phyloP scores from a whole-genome alignment of 2,797 vertebrate genomes.

The Amblyopsis hoosieri region DNA sequence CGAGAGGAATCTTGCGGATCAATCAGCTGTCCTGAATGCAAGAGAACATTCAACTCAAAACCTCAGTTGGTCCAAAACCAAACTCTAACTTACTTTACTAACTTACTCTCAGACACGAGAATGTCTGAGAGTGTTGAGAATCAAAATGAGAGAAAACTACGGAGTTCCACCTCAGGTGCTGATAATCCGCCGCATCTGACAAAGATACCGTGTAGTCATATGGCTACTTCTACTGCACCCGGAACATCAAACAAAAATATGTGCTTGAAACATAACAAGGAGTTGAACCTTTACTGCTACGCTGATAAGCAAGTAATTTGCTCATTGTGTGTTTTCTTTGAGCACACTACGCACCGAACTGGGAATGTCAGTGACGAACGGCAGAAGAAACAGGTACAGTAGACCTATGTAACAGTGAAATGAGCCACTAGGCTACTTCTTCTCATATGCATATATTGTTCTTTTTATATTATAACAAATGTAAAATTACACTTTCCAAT shows the following conservation, averaged over 20 bases:
- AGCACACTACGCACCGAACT: constrained; percentile 45
- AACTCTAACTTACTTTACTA: constrained; percentile 19
- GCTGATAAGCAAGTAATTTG: constrained; percentile 46
- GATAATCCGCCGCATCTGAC: not conserved
- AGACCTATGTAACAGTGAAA: not conserved
- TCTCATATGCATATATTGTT: not conserved
- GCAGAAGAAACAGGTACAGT: constrained; percentile 40
- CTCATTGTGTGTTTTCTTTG: constrained; percentile 19
- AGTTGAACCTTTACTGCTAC: constrained; percentile 50
- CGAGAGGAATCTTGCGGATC: rapidly evolving
- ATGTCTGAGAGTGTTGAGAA: too few relatives aligned
- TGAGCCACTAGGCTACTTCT: not conserved
- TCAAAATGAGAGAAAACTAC: not conserved
- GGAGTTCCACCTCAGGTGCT: not conserved
- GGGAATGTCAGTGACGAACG: constrained; percentile 30
- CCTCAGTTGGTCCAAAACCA: constrained; percentile 19
- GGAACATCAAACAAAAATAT: not conserved
- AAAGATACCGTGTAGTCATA: constrained; percentile 3
- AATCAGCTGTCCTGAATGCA: constrained; percentile 38
- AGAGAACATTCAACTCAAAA: not conserved
- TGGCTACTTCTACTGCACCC: not conserved
- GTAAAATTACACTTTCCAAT: not conserved
- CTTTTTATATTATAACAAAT: not conserved
- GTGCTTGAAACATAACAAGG: constrained; percentile 35
- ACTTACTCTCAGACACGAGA: not conserved